Percentiles rank a stretch among this genome's conserved stretches.
phyloP scores from a whole-genome alignment of 2,888 invertebrate genomes.

The Megamerina dolium region DNA sequence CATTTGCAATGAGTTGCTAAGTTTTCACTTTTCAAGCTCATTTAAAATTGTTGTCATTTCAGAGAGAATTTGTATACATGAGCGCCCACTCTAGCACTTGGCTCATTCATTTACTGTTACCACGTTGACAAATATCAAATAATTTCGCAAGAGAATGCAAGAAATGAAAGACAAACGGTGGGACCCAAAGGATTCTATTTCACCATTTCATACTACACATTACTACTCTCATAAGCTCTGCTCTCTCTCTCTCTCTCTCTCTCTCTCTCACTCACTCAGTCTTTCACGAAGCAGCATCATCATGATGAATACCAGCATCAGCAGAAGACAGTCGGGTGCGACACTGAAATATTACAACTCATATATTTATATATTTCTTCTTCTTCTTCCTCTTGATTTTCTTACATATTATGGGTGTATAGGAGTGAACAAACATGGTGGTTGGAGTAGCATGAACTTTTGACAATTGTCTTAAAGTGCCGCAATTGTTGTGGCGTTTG shows the following conservation, averaged over 20 bases:
- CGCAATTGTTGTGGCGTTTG: slow-evolving; percentile 22
- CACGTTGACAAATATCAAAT: slow-evolving; percentile 38
- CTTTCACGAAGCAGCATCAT: too few relatives aligned
- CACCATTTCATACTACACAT: not conserved
- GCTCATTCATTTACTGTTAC: not conserved
- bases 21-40: not conserved
- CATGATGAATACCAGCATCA: not conserved
- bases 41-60: not conserved
- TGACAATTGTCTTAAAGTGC: slow-evolving; percentile 43
- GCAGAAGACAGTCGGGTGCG: slow-evolving; percentile 3
- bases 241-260: too few relatives aligned
- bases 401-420: too few relatives aligned
- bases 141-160: slow-evolving; percentile 16
- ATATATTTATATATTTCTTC: too few relatives aligned
- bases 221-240: too few relatives aligned
- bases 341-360: slow-evolving; percentile 37
- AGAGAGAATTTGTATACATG: too few relatives aligned
- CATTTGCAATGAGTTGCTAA: not conserved
- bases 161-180: not conserved
- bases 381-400: too few relatives aligned
- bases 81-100: too few relatives aligned
- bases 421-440: slow-evolving; percentile 1
- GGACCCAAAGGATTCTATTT: slow-evolving; percentile 10
- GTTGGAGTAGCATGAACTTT: slow-evolving; percentile 23
- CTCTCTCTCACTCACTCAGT: not conserved